phyloP scores from a whole-genome alignment of 2,797 vertebrate genomes.

The Potorous gilbertii region DNA sequence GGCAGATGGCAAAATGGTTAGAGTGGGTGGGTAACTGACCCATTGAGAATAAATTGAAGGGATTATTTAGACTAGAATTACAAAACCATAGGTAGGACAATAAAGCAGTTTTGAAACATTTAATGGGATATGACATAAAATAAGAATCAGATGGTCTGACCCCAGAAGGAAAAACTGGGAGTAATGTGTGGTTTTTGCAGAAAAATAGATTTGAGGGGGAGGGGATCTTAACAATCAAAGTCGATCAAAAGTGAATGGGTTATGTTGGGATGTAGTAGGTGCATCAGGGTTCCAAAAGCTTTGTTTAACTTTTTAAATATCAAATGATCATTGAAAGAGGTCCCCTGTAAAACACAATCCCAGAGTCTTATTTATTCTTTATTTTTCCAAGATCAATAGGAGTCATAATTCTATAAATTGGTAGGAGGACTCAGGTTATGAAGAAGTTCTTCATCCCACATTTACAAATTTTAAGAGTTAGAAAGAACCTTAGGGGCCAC shows the following conservation, averaged over 20 bases:
- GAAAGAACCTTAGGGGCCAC: neutral
- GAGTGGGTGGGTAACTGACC: neutral
- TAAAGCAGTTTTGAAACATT: neutral
- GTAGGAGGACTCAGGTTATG: neutral
- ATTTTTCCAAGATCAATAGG: neutral
- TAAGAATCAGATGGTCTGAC: neutral
- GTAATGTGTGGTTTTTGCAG: neutral
- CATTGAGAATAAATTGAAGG: neutral
- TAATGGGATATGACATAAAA: neutral
- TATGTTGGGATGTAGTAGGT: neutral
- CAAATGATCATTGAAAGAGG: neutral
- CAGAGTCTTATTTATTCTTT: neutral
- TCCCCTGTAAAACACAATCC: neutral
- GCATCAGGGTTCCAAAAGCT: neutral
- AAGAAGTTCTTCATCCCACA: neutral
- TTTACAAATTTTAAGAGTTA: neutral
- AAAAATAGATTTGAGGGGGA: neutral
- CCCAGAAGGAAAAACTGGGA: neutral
- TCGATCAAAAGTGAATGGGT: neutral
- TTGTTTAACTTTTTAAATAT: neutral
- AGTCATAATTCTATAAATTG: neutral
- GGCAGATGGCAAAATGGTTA: neutral
- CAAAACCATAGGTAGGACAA: neutral
- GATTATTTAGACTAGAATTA: neutral
- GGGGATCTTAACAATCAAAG: neutral